Percentiles rank a stretch among this genome's conserved stretches.
phyloP scores from a whole-genome alignment of 2,113 vertebrate species.

The Toxostoma redivivum region DNA sequence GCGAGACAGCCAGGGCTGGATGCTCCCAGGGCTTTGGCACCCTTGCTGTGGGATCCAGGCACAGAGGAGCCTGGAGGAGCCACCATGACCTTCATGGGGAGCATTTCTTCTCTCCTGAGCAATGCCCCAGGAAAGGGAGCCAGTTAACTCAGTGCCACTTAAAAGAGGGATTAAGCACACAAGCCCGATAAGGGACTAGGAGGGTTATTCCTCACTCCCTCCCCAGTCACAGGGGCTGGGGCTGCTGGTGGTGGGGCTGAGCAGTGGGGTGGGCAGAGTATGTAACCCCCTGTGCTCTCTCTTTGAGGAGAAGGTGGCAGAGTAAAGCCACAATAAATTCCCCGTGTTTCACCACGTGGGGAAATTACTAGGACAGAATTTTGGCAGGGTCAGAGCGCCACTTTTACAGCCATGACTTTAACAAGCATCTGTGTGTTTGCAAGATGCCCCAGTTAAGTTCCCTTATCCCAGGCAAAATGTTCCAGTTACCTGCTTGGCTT shows the following conservation, averaged over 20 bases:
- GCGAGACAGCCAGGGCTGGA: rapidly evolving
- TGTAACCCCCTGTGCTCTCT: rapidly evolving
- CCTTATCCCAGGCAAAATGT: background rate
- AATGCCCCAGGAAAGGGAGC: background rate
- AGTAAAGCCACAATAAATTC: background rate
- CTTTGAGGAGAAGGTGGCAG: rapidly evolving
- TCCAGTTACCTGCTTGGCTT: background rate
- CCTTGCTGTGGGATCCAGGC: background rate
- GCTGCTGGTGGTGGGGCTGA: rapidly evolving
- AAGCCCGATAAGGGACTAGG: background rate
- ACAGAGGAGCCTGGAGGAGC: rapidly evolving
- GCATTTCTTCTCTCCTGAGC: background rate
- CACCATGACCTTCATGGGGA: rapidly evolving
- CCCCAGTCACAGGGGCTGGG: background rate
- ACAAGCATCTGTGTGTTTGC: background rate
- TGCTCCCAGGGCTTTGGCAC: background rate
- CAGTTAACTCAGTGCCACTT: background rate
- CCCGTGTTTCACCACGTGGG: rapidly evolving
- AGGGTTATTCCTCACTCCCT: background rate
- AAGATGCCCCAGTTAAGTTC: background rate
- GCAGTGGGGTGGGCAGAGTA: background rate
- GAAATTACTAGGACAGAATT: background rate
- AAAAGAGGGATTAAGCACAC: background rate
- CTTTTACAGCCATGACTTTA: background rate
- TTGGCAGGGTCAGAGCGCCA: background rate